Evolutionary conservation across 2,888 invertebrate genomes (phyloP).

Genomic region (Junonia oenone): DNA sequence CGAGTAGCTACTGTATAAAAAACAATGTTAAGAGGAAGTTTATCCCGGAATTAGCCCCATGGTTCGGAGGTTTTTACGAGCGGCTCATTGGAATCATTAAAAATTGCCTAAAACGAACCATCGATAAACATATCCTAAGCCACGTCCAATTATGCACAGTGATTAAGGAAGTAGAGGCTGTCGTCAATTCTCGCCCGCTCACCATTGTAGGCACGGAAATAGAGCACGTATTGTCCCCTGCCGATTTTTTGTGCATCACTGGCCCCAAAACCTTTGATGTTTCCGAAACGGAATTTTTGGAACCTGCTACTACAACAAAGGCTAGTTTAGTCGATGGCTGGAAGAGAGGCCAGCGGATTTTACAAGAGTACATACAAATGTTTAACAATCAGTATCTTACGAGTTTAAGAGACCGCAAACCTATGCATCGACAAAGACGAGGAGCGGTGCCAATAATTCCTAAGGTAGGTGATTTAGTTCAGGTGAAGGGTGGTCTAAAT

Average conservation of each 20-base stretch:
- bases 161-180: slow-evolving; percentile 20
- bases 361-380: slow-evolving; percentile 27
- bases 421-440: no score
- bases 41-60: slow-evolving; percentile 22
- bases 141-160: slow-evolving; percentile 16
- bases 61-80: slow-evolving; percentile 25
- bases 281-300: no score
- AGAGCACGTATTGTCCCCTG: slow-evolving; percentile 12
- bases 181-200: slow-evolving; percentile 19
- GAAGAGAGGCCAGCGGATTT: no score
- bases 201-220: slow-evolving; percentile 12
- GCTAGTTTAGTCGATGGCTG: no score
- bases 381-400: slow-evolving; percentile 14
- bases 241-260: no score
- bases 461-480: no score
- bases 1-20: slow-evolving; percentile 7
- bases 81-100: slow-evolving; percentile 17
- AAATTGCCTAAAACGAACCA: slow-evolving; percentile 13
- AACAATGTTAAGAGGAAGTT: slow-evolving; percentile 15
- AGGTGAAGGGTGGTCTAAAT: no score
- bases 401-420: no score
- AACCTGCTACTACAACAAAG: no score
- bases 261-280: no score
- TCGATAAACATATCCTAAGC: slow-evolving; percentile 19
- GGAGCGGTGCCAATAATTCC: no score